A percentile compares a stretch with the other conserved stretches of the same genome.
phyloP scores from a whole-genome alignment of 2,113 vertebrate genomes.

The Leucosticte australis region DNA sequence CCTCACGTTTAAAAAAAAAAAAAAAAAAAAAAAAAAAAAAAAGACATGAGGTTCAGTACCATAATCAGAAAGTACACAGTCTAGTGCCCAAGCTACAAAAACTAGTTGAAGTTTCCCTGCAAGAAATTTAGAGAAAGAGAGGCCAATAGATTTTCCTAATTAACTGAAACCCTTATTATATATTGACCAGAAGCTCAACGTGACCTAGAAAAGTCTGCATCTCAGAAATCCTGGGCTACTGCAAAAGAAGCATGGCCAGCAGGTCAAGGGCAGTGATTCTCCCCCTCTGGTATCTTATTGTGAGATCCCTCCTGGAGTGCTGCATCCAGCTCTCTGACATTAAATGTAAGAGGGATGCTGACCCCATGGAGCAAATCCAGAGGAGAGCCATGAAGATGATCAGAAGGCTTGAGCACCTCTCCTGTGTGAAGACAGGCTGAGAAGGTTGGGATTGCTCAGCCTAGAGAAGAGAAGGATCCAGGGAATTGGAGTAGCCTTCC shows the following conservation, averaged over 20 bases:
- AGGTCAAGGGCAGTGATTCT: not conserved
- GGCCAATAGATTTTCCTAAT: not conserved
- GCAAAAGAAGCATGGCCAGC: not conserved
- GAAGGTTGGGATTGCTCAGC: not conserved
- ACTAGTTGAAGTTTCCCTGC: not conserved
- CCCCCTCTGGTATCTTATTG: not conserved
- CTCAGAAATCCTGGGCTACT: not conserved
- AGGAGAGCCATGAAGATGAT: not conserved
- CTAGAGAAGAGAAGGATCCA: not conserved
- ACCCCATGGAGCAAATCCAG: accelerated
- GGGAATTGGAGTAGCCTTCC: not conserved
- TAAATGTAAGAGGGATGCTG: not conserved
- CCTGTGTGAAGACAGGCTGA: not conserved
- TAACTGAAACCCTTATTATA: not conserved
- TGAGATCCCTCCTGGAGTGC: not conserved
- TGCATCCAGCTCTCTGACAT: not conserved
- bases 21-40: not conserved
- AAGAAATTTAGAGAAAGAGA: not conserved
- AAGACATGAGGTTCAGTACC: not conserved
- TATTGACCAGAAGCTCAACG: not conserved
- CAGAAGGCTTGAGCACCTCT: not conserved
- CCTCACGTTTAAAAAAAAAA: not conserved
- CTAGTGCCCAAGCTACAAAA: not conserved
- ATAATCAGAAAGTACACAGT: not conserved
- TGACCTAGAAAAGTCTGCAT: not conserved